phyloP scores from a whole-genome alignment of 2,797 vertebrate species.

The Crypturellus tataupa region DNA sequence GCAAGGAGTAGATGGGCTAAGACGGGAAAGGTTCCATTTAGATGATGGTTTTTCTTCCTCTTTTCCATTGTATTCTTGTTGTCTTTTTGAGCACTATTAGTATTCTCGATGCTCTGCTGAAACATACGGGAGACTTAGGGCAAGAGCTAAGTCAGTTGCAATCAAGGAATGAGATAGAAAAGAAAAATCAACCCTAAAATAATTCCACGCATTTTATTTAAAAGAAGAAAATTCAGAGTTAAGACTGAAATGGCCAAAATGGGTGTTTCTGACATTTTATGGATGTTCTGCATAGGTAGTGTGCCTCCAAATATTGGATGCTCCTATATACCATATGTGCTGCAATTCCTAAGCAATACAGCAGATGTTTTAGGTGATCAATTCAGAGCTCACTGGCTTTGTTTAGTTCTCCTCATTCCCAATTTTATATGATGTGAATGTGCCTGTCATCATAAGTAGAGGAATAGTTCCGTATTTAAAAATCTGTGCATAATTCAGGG shows the following conservation, averaged over 20 bases:
- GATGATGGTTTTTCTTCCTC: not conserved
- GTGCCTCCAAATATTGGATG: constrained; percentile 71
- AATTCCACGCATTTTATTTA: constrained; percentile 16
- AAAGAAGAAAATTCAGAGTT: constrained; percentile 39
- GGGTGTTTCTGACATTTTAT: constrained; percentile 65
- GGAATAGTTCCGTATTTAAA: constrained; percentile 61
- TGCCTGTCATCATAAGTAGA: constrained; percentile 70
- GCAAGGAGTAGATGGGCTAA: not conserved
- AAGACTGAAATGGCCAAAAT: constrained; percentile 45
- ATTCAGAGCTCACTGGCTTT: constrained; percentile 71
- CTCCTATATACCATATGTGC: constrained; percentile 68
- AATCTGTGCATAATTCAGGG: constrained; percentile 58
- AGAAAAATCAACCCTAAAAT: constrained; percentile 8
- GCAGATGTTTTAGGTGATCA: constrained; percentile 78
- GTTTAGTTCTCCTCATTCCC: constrained; percentile 69
- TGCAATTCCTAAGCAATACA: constrained; percentile 73
- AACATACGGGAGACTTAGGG: not conserved
- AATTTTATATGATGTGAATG: constrained; percentile 75
- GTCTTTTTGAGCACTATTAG: constrained; percentile 11
- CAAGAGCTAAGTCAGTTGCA: not conserved
- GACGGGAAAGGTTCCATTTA: not conserved
- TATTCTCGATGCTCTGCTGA: not conserved
- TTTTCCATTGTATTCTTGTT: not conserved
- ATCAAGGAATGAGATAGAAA: not conserved
- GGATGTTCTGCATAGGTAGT: constrained; percentile 65